phyloP scores from a whole-genome alignment of 2,113 vertebrate species.

The Notechis scutatus region DNA sequence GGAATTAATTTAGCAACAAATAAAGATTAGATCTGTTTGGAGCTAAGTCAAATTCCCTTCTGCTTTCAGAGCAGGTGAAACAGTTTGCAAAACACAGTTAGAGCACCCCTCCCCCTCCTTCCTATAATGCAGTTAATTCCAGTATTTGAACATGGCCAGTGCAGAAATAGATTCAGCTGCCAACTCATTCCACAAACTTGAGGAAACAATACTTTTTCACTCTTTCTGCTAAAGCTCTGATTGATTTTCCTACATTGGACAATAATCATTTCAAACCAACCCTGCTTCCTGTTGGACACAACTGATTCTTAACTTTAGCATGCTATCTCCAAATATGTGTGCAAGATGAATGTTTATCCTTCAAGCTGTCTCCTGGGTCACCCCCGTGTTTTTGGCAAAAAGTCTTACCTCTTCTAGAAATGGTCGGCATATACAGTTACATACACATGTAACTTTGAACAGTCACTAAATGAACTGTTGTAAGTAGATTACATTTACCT shows the following conservation, averaged over 20 bases:
- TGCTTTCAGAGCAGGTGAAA: not conserved
- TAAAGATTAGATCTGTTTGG: not conserved
- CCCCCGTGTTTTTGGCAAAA: not conserved
- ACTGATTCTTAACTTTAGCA: not conserved
- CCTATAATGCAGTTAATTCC: not conserved
- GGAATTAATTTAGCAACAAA: not conserved
- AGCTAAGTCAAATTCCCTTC: not conserved
- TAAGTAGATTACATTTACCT: no score
- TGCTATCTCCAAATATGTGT: slow-evolving; percentile 1
- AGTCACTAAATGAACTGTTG: no score
- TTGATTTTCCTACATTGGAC: not conserved
- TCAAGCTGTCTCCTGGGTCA: slow-evolving; percentile 3
- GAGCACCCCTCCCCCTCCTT: not conserved
- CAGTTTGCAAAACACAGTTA: not conserved
- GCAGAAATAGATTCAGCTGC: not conserved
- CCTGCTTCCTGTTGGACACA: not conserved
- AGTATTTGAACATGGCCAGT: not conserved
- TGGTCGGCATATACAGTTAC: not conserved
- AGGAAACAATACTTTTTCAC: not conserved
- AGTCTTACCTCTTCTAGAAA: not conserved
- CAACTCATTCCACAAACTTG: not conserved
- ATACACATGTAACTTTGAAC: no score
- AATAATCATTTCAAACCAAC: not conserved
- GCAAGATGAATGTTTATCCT: not conserved
- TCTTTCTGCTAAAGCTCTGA: not conserved